Conservation (phyloP, 2,797 vertebrate species). For the Xenentodon cancila region DNA sequence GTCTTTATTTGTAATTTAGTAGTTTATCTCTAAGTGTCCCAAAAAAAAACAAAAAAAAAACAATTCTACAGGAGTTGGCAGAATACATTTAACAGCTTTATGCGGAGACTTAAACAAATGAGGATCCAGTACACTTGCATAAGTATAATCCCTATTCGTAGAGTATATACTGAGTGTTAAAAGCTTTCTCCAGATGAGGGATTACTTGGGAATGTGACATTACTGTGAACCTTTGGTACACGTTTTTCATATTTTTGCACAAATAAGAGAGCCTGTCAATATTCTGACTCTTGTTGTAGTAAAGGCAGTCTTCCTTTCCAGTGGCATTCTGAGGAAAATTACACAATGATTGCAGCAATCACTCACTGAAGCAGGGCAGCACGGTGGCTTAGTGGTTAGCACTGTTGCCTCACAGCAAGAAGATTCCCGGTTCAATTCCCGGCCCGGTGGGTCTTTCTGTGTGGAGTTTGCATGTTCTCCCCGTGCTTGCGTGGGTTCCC, state of each 20-base stretch:
- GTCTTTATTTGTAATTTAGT: constrained; percentile 1
- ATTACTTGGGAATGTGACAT: constrained; percentile 36
- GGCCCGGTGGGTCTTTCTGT: no score
- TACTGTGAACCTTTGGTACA: constrained; percentile 8
- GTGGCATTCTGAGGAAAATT: constrained; percentile 45
- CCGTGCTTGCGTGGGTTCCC: no score
- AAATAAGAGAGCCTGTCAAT: constrained; percentile 19
- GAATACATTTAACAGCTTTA: no score
- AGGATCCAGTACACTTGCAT: no score
- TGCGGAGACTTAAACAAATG: no score
- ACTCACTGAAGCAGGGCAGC: constrained; percentile 15
- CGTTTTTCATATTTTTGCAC: constrained; percentile 10
- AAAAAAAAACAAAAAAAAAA: constrained; percentile 8
- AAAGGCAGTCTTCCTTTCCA: constrained; percentile 34
- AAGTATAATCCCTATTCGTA: no score
- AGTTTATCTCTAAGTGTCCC: constrained; percentile 20
- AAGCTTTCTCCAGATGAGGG: constrained; percentile 21
- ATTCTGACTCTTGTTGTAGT: constrained; percentile 11
- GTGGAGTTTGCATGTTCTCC: no score
- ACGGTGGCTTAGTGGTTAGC: no score
- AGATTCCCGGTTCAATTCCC: no score
- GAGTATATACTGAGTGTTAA: neutral
- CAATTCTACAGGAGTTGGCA: no score
- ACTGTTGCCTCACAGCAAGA: no score
- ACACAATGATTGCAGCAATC: constrained; percentile 60